Conservation (phyloP, 1,140 invertebrate genomes). For the Papilio dardanus region DNA sequence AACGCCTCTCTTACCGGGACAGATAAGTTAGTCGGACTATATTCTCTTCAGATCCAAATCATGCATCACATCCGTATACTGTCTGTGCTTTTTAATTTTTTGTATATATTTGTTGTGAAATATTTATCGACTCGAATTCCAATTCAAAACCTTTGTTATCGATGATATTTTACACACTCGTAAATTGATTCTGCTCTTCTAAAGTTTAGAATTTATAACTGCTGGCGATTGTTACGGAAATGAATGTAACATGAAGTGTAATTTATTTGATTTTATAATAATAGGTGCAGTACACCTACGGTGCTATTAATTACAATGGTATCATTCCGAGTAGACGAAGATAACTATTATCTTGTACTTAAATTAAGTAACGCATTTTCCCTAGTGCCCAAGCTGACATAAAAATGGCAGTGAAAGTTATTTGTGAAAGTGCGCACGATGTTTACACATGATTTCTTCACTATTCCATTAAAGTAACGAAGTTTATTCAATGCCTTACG, state of each 20-base stretch:
- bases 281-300: neutral
- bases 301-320: neutral
- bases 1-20: neutral
- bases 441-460: slow-evolving; percentile 9
- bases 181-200: neutral
- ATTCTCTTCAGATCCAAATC: neutral
- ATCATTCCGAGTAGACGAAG: neutral
- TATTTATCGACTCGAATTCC: neutral
- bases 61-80: neutral
- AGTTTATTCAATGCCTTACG: neutral
- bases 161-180: neutral
- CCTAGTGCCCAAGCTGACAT: slow-evolving; percentile 2
- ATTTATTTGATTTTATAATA: neutral
- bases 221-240: neutral
- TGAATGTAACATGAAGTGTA: neutral
- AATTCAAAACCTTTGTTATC: neutral
- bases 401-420: slow-evolving; percentile 29
- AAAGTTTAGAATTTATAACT: neutral
- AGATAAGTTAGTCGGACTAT: neutral
- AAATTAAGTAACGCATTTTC: neutral
- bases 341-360: slow-evolving; percentile 10
- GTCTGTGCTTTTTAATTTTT: neutral
- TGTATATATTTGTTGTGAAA: slow-evolving; percentile 10
- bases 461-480: slow-evolving; percentile 19
- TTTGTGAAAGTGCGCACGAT: slow-evolving; percentile 15